Evolutionary conservation across 2,888 invertebrate species (phyloP).

Genomic region (Troides oblongomaculatus): DNA sequence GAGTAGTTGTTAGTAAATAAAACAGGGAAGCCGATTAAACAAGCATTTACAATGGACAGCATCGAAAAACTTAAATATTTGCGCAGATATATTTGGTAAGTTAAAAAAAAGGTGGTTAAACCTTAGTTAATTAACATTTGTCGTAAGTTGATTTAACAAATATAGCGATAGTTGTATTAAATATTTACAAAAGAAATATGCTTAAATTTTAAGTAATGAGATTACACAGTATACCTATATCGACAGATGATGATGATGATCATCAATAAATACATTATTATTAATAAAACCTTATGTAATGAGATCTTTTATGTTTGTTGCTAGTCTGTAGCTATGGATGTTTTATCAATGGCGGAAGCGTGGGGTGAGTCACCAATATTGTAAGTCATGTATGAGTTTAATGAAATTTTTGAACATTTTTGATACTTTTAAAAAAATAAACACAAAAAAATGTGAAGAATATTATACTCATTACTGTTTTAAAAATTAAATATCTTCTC

Average conservation of each 20-base stretch:
- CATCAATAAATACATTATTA: neutral
- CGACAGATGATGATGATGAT: no score
- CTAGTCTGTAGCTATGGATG: constrained; percentile 5
- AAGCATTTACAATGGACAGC: constrained; percentile 10
- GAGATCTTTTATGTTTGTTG: constrained; percentile 5
- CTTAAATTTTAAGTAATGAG: neutral
- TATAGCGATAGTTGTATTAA: neutral
- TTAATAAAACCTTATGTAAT: neutral
- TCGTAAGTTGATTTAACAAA: neutral
- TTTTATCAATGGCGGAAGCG: constrained; percentile 31
- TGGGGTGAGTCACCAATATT: constrained; percentile 12
- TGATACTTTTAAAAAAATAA: no score
- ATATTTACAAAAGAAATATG: neutral
- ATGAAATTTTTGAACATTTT: neutral
- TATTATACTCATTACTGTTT: no score
- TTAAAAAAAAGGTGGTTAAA: constrained; percentile 13
- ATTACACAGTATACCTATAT: neutral
- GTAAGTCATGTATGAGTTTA: neutral
- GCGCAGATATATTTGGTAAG: constrained; percentile 6
- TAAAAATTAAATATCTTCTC: no score
- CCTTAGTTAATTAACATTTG: constrained; percentile 3
- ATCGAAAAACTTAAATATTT: constrained; percentile 21
- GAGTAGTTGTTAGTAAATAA: constrained; percentile 50
- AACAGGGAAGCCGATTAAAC: constrained; percentile 20
- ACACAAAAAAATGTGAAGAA: no score